These are phyloP conservation scores for Pseudopipra pipra DNA, from an alignment of 2,113 vertebrate genomes.

Conservation along the genomic window DNA sequence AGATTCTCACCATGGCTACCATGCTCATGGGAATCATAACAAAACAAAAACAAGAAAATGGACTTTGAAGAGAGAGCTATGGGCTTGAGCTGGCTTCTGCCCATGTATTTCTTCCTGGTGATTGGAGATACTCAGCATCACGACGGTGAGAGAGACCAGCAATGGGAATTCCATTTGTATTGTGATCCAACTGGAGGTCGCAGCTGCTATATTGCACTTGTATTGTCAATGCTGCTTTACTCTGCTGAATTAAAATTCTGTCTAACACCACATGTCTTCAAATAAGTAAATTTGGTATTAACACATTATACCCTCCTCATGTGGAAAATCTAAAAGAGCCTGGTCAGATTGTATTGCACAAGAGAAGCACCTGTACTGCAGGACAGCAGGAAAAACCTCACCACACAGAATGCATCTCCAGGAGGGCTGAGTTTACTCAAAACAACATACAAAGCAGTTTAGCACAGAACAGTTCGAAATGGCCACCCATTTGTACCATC, in stretches of 20 bases:
- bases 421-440: not conserved
- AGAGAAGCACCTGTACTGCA: not conserved
- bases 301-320: not conserved
- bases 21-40: not conserved
- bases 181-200: not conserved
- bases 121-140: not conserved
- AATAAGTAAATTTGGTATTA: not conserved
- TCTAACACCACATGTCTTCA: not conserved
- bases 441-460: not conserved
- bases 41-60: not conserved
- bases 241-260: not conserved
- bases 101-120: accelerated
- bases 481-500: not conserved
- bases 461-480: not conserved
- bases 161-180: accelerated
- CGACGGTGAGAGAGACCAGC: not conserved
- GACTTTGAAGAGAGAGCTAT: not conserved
- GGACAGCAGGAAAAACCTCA: not conserved
- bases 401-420: accelerated
- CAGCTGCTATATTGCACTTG: not conserved
- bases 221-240: not conserved
- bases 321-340: not conserved
- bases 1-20: not conserved
- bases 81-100: not conserved
- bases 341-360: not conserved